These are phyloP conservation scores for Phyllostomus discolor DNA, from an alignment of 2,113 vertebrate genomes.

Conservation along the genomic window DNA sequence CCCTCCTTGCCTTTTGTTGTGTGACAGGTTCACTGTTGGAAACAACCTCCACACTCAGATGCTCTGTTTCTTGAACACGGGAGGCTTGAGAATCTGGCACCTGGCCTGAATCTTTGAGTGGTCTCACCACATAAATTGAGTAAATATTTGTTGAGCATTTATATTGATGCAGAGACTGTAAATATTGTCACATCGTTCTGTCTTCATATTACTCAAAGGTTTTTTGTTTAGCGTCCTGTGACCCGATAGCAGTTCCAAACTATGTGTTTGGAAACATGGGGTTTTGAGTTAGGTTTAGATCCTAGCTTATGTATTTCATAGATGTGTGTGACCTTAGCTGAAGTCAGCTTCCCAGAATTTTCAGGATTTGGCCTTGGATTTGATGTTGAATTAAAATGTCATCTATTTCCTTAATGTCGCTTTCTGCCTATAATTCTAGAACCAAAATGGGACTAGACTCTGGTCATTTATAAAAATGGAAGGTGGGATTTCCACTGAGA, in stretches of 20 bases:
- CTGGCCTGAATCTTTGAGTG: neutral
- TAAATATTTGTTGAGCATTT: neutral
- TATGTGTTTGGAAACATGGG: neutral
- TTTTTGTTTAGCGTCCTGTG: neutral
- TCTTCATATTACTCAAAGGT: neutral
- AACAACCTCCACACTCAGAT: neutral
- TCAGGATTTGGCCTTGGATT: neutral
- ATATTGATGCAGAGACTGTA: neutral
- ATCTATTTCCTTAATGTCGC: neutral
- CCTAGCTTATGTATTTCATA: neutral
- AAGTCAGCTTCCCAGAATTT: neutral
- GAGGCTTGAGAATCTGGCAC: neutral
- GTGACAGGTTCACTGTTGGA: neutral
- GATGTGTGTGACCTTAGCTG: neutral
- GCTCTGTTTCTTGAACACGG: neutral
- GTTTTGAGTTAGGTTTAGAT: neutral
- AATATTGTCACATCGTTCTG: neutral
- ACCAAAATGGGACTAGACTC: neutral
- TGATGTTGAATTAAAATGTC: conserved; percentile 15
- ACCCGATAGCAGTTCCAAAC: neutral
- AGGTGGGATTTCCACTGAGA: neutral
- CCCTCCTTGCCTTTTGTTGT: neutral
- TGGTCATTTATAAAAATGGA: neutral
- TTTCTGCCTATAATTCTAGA: neutral
- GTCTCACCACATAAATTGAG: neutral